A percentile compares a stretch with the other conserved stretches of the same genome.
Evolutionary conservation across 1,140 invertebrate species (phyloP).

Genomic region (Formica exsecta): DNA sequence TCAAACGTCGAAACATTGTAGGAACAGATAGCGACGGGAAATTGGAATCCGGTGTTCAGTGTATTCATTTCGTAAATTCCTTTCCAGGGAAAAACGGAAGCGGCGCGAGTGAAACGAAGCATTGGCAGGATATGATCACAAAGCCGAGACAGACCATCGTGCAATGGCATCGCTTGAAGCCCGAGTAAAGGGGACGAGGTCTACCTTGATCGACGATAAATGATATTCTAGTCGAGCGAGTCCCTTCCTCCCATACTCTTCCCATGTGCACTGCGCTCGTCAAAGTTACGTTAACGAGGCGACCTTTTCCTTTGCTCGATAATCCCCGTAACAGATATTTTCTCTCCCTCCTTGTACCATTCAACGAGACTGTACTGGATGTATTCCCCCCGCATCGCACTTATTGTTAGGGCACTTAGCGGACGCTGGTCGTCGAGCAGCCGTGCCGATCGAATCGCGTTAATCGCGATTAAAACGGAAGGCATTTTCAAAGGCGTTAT

Average conservation of each 20-base stretch:
- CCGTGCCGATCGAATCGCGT: constrained; percentile 4
- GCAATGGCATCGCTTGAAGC: constrained; percentile 96
- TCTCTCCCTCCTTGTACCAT: not conserved
- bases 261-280: not conserved
- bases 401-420: not conserved
- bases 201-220: constrained; percentile 51
- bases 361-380: constrained; percentile 20
- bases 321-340: constrained; percentile 35
- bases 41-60: not conserved
- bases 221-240: constrained; percentile 51
- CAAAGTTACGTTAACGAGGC: constrained; percentile 38
- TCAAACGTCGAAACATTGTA: not conserved
- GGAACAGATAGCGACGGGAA: not conserved
- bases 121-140: constrained; percentile 98
- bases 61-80: constrained; percentile 39
- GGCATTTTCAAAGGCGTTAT: constrained; percentile 11
- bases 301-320: constrained; percentile 33
- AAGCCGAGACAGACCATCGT: constrained; percentile 97
- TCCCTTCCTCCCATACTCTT: not conserved
- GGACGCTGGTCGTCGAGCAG: constrained; percentile 48
- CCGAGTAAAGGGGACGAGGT: constrained; percentile 88
- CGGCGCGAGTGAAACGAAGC: constrained; percentile 96
- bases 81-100: constrained; percentile 95
- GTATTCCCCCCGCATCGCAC: not conserved
- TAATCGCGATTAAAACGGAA: constrained; percentile 11